These are phyloP conservation scores for Creontiades dilutus DNA, from an alignment of 2,888 invertebrate species.

Conservation along the genomic window DNA sequence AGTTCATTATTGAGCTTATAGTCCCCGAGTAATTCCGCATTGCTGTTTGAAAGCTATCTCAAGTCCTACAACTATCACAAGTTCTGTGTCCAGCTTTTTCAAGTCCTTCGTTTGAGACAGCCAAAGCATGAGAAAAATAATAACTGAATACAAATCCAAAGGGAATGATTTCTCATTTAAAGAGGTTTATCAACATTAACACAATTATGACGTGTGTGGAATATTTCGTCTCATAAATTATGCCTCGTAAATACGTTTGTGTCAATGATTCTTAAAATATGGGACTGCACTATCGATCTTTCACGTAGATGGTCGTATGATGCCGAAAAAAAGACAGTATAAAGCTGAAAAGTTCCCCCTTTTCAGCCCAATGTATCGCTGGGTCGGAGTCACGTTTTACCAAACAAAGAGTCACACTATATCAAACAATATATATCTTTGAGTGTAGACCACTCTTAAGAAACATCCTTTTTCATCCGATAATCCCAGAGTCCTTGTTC, in stretches of 20 bases:
- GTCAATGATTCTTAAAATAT: background rate
- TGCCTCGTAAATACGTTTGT: background rate
- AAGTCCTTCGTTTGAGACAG: no score
- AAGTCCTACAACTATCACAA: no score
- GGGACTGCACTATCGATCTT: background rate
- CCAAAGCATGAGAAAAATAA: no score
- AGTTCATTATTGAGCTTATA: no score
- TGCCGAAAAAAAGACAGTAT: background rate
- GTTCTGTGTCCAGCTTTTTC: no score
- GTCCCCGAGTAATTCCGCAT: no score
- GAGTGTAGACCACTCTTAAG: background rate
- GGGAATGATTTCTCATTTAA: no score
- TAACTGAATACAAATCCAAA: no score
- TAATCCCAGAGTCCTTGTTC: background rate
- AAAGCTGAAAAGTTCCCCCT: background rate
- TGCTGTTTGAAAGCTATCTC: no score
- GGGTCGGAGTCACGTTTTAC: background rate
- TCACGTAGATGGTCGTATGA: background rate
- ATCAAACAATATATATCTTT: background rate
- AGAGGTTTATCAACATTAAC: no score
- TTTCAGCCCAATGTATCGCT: background rate
- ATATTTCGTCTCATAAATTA: no score
- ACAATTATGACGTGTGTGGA: no score
- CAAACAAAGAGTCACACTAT: constrained; percentile 28
- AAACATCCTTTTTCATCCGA: background rate